Conservation (phyloP, 2,888 invertebrate genomes). For the Adelphocoris suturalis region DNA sequence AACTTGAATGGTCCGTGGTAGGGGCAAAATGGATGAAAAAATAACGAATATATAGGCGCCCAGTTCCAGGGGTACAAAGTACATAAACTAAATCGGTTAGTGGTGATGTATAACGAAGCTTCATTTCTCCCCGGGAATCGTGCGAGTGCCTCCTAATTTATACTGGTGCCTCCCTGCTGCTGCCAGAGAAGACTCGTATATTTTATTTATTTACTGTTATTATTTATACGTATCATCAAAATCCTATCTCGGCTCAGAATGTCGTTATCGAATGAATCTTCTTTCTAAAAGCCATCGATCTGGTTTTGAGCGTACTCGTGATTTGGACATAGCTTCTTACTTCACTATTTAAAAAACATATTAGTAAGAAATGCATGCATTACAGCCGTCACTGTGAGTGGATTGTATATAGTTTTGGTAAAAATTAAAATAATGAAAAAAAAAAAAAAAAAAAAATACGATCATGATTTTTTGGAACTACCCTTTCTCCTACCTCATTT, state of each 20-base stretch:
- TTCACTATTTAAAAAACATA: too few relatives aligned
- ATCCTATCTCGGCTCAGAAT: neutral
- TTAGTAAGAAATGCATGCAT: too few relatives aligned
- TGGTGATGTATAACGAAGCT: slow-evolving; percentile 69
- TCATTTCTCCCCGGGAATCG: slow-evolving; percentile 31
- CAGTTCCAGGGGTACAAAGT: slow-evolving; percentile 66
- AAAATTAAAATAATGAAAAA: too few relatives aligned
- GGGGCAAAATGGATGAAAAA: neutral
- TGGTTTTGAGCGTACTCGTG: too few relatives aligned
- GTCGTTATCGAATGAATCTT: neutral
- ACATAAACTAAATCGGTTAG: slow-evolving; percentile 71
- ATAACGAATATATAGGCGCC: neutral
- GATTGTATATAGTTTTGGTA: too few relatives aligned
- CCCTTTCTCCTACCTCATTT: too few relatives aligned
- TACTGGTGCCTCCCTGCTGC: slow-evolving; percentile 27
- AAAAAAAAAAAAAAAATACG: too few relatives aligned
- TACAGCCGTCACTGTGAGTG: too few relatives aligned
- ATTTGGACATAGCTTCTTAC: too few relatives aligned
- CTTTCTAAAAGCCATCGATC: neutral
- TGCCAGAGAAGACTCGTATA: neutral
- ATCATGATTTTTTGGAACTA: too few relatives aligned
- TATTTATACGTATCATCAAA: neutral
- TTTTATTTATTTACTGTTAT: neutral
- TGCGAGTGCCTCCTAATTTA: slow-evolving; percentile 20
- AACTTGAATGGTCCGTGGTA: slow-evolving; percentile 5